Conservation (phyloP, 2,797 vertebrate genomes). For the Sebastes oblongus region DNA sequence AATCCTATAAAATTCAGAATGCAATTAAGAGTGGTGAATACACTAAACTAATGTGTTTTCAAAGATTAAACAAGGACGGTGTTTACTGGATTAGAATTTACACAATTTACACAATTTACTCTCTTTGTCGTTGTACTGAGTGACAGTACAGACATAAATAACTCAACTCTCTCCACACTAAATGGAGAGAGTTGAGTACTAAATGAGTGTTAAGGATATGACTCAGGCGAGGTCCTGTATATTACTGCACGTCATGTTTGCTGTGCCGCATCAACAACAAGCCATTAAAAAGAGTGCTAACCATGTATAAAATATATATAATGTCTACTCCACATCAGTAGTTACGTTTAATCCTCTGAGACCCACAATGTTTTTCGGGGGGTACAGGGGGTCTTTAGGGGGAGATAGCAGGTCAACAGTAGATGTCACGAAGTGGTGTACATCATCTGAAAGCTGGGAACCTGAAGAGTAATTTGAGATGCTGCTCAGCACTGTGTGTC, state of each 20-base stretch:
- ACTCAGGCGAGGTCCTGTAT: neutral
- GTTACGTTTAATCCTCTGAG: too few relatives aligned
- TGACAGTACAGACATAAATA: neutral
- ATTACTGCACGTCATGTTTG: neutral
- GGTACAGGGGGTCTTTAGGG: too few relatives aligned
- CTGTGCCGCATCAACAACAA: neutral
- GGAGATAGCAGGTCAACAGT: too few relatives aligned
- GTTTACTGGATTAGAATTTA: neutral
- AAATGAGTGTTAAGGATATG: neutral
- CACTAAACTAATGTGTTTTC: neutral
- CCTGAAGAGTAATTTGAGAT: too few relatives aligned
- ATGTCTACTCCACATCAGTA: neutral
- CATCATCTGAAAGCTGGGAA: too few relatives aligned
- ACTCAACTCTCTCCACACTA: neutral
- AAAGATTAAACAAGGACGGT: neutral
- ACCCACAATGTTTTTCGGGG: too few relatives aligned
- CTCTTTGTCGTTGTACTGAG: neutral
- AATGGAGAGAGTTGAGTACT: neutral
- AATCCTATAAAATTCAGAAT: neutral
- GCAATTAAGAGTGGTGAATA: neutral
- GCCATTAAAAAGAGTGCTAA: neutral
- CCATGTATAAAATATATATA: neutral
- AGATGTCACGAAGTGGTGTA: too few relatives aligned
- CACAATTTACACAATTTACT: neutral
- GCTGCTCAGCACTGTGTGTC: too few relatives aligned